A percentile compares a stretch with the other conserved stretches of the same genome.
Conservation (phyloP, 2,888 invertebrate species). For the Leucoma salicis region DNA sequence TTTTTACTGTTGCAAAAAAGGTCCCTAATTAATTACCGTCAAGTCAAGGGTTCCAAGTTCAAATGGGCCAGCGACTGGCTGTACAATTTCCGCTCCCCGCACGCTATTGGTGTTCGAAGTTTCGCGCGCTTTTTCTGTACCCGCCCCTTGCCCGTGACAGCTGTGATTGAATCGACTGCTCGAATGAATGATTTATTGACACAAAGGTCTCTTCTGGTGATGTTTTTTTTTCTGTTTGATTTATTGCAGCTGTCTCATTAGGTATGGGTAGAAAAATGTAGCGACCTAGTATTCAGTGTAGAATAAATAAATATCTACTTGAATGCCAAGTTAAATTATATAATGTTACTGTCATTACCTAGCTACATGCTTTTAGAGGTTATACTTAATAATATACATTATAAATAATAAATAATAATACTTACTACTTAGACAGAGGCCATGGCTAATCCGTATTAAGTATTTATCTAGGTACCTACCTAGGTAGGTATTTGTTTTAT, state of each 20-base stretch:
- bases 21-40: constrained; percentile 50
- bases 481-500: no score
- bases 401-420: no score
- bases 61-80: constrained; percentile 69
- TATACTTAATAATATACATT: no score
- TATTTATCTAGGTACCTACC: no score
- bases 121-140: constrained; percentile 76
- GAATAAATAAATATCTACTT: no score
- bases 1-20: constrained; percentile 42
- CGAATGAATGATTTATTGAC: constrained; percentile 73
- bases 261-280: not conserved
- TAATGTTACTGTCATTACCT: no score
- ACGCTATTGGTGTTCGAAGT: constrained; percentile 74
- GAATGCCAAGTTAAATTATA: no score
- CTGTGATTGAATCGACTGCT: constrained; percentile 73
- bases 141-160: constrained; percentile 75
- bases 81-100: constrained; percentile 47
- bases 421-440: no score
- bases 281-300: no score
- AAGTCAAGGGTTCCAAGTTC: constrained; percentile 73
- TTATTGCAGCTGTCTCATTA: constrained; percentile 50
- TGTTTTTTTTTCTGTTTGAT: constrained; percentile 56
- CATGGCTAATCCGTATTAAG: no score
- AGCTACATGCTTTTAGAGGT: no score
- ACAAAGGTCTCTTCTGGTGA: constrained; percentile 48